phyloP scores from a whole-genome alignment of 2,888 invertebrate genomes.

The Clostera curtula region DNA sequence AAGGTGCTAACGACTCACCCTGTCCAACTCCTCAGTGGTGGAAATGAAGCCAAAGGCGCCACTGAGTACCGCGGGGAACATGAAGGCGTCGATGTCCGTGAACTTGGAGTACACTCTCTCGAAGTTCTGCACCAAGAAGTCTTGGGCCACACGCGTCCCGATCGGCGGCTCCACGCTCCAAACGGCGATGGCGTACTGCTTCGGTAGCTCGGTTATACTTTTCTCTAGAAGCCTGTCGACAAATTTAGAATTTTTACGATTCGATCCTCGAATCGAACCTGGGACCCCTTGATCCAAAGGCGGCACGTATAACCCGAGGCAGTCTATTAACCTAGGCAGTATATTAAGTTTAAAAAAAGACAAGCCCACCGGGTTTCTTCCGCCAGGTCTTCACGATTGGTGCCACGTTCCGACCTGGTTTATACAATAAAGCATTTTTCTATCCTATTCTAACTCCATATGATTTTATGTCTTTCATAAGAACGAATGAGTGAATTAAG shows the following conservation, averaged over 20 bases:
- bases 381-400: no score
- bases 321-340: no score
- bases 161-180: constrained; percentile 52
- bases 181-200: constrained; percentile 51
- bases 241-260: background rate
- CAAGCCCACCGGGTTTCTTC: no score
- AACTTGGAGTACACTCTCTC: constrained; percentile 63
- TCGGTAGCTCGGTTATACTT: constrained; percentile 49
- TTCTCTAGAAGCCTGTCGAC: constrained; percentile 49
- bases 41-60: constrained; percentile 55
- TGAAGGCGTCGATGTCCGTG: constrained; percentile 52
- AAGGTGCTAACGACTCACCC: constrained; percentile 27
- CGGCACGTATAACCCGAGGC: no score
- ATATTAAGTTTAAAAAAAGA: no score
- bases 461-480: background rate
- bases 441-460: no score
- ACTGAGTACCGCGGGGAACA: constrained; percentile 46
- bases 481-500: background rate
- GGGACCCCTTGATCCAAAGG: no score
- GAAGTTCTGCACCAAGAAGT: constrained; percentile 83
- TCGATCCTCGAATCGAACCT: no score
- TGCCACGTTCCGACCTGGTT: no score
- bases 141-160: constrained; percentile 81
- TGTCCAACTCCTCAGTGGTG: constrained; percentile 40
- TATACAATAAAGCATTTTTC: no score